phyloP scores from a whole-genome alignment of 1,140 invertebrate species.

The Pteromalus puparum region DNA sequence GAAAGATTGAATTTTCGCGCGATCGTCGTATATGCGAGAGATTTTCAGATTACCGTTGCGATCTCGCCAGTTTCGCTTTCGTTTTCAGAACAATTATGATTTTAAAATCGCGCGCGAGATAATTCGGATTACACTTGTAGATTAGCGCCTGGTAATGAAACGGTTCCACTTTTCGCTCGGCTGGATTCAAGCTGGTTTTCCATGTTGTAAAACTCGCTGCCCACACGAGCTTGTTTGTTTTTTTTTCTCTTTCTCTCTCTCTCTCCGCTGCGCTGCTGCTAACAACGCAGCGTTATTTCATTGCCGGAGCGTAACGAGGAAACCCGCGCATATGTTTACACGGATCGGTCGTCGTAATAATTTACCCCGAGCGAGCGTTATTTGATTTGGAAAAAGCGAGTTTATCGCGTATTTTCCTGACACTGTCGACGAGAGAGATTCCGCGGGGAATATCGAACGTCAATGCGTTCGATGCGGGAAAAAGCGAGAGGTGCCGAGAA shows the following conservation, averaged over 20 bases:
- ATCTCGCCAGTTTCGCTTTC: not conserved
- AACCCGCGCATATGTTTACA: not conserved
- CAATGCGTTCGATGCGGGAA: no score
- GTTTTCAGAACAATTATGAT: conserved; percentile 12
- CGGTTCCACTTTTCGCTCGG: conserved; percentile 47
- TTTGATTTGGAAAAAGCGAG: not conserved
- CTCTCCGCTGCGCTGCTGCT: not conserved
- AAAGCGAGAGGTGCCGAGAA: no score
- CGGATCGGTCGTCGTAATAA: not conserved
- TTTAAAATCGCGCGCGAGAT: conserved; percentile 43
- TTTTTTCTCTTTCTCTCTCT: not conserved
- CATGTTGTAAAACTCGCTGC: conserved; percentile 21
- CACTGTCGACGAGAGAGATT: not conserved
- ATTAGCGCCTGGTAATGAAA: conserved; percentile 61
- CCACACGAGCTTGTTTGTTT: not conserved
- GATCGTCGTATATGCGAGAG: no score
- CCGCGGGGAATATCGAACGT: no score
- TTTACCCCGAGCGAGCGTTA: not conserved
- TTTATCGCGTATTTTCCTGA: not conserved
- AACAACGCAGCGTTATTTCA: not conserved
- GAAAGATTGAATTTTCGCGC: not conserved
- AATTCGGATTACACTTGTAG: conserved; percentile 64
- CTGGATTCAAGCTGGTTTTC: conserved; percentile 38
- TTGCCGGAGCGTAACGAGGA: not conserved
- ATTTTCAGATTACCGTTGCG: no score